These are phyloP conservation scores for Brachionus angularis DNA, from an alignment of 1,140 invertebrate species.

Conservation along the genomic window DNA sequence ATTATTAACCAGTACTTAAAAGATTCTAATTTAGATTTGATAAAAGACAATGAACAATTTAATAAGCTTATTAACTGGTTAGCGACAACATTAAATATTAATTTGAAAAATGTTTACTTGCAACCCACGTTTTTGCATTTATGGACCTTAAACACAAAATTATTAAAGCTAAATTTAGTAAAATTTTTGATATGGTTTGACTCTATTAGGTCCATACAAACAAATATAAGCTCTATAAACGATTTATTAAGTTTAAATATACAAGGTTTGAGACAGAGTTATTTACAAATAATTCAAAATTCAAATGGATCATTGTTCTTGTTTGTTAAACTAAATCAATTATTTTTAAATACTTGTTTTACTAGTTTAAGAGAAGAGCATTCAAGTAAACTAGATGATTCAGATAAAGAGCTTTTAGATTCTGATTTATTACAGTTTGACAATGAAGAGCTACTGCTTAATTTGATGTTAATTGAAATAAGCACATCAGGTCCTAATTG, in stretches of 20 bases:
- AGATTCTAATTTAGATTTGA: background rate
- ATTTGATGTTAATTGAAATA: conserved; percentile 4
- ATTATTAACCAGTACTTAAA: conserved; percentile 18
- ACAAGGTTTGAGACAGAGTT: background rate
- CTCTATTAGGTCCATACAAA: background rate
- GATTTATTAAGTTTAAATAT: background rate
- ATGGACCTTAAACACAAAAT: conserved; percentile 16
- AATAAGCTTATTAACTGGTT: background rate
- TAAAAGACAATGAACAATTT: background rate
- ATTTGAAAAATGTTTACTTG: background rate
- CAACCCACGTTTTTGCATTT: conserved; percentile 8
- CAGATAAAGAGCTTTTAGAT: conserved; percentile 10
- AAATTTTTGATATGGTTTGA: conserved; percentile 34
- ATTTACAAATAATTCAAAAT: conserved; percentile 23
- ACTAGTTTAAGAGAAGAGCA: conserved; percentile 15
- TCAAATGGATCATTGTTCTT: background rate
- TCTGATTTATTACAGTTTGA: conserved; percentile 11
- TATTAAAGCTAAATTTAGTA: background rate
- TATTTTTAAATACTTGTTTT: conserved; percentile 12
- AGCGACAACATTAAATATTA: conserved; percentile 1
- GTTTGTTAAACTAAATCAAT: conserved; percentile 5
- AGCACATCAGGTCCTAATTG: background rate
- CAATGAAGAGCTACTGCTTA: conserved; percentile 10
- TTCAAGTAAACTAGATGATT: background rate
- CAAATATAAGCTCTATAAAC: conserved; percentile 6